Evolutionary conservation across 2,797 vertebrate species (phyloP).

Genomic region (Triplophysa yarkandensis): DNA sequence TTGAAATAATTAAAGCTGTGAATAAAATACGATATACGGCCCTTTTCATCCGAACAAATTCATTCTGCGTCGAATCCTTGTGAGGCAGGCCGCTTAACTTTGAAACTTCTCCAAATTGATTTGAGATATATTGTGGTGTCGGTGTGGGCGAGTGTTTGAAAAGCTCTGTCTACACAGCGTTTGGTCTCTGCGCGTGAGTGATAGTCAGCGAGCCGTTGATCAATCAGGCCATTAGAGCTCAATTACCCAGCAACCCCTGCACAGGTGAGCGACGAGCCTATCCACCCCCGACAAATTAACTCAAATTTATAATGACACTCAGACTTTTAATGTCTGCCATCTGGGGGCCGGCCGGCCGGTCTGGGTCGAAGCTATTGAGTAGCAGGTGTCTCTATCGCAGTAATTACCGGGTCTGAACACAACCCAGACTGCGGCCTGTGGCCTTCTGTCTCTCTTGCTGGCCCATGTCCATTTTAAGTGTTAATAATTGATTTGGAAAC

Average conservation of each 20-base stretch:
- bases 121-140: conserved; percentile 25
- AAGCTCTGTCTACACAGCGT: conserved; percentile 11
- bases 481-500: conserved; percentile 84
- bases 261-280: conserved; percentile 80
- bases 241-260: conserved; percentile 76
- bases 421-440: conserved; percentile 64
- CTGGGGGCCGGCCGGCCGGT: conserved; percentile 76
- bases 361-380: conserved; percentile 82
- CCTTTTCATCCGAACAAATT: background rate
- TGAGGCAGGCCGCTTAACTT: background rate
- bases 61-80: background rate
- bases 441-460: conserved; percentile 68
- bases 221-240: conserved; percentile 85
- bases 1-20: conserved; percentile 19
- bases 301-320: conserved; percentile 85
- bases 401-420: conserved; percentile 78
- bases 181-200: background rate
- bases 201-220: conserved; percentile 64
- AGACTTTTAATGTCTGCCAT: conserved; percentile 81
- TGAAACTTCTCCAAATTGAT: conserved; percentile 19
- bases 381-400: conserved; percentile 82
- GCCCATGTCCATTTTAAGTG: conserved; percentile 74
- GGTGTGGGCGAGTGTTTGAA: conserved; percentile 12
- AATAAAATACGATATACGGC: conserved; percentile 4
- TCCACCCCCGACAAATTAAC: conserved; percentile 74